Conservation (phyloP, 2,797 vertebrate genomes). For the Coccyzus lansbergi region DNA sequence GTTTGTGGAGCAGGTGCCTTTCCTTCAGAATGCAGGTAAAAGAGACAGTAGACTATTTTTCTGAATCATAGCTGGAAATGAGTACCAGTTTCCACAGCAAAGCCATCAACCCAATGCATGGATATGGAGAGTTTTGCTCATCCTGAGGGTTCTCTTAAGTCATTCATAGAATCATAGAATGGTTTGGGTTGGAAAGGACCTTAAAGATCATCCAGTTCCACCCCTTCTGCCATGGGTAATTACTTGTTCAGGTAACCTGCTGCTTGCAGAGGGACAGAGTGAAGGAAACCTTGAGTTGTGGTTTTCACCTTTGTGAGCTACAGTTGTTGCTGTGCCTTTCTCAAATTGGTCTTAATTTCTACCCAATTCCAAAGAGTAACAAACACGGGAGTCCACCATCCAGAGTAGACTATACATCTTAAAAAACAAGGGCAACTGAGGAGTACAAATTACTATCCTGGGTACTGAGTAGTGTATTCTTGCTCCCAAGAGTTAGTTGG, state of each 20-base stretch:
- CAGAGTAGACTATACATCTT: neutral
- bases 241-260: neutral
- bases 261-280: neutral
- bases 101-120: neutral
- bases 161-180: no score
- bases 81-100: neutral
- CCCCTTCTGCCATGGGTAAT: no score
- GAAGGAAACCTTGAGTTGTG: neutral
- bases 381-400: neutral
- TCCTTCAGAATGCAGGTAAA: neutral
- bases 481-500: neutral
- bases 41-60: neutral
- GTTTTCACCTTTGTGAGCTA: neutral
- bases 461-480: neutral
- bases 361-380: neutral
- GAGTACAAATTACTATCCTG: neutral
- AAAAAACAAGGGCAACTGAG: neutral
- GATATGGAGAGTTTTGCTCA: neutral
- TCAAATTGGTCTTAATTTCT: neutral
- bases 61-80: neutral
- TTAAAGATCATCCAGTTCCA: no score
- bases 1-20: neutral
- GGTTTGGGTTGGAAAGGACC: no score
- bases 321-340: neutral
- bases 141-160: neutral